Evolutionary conservation across 2,888 invertebrate genomes (phyloP).

Genomic region (Coleophora flavipennella): DNA sequence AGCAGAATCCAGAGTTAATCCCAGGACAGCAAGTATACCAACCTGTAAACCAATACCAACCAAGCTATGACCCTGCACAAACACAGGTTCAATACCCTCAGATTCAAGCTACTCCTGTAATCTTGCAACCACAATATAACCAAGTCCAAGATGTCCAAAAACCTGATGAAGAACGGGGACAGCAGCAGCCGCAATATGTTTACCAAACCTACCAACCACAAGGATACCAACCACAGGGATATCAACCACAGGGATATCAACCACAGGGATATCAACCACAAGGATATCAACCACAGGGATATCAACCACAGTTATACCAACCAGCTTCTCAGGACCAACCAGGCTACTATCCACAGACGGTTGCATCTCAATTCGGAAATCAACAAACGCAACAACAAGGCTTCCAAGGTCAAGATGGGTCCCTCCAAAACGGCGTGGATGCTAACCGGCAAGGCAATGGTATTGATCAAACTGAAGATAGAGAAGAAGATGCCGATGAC

Average conservation of each 20-base stretch:
- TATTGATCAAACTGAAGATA: constrained; percentile 36
- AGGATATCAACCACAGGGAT: constrained; percentile 17
- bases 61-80: constrained; percentile 23
- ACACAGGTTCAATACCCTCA: constrained; percentile 23
- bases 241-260: constrained; percentile 17
- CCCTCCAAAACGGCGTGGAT: constrained; percentile 52
- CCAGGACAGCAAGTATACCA: constrained; percentile 20
- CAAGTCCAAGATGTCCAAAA: constrained; percentile 19
- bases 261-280: constrained; percentile 20
- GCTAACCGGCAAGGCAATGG: constrained; percentile 52
- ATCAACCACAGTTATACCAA: constrained; percentile 4
- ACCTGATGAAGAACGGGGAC: constrained; percentile 9
- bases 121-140: constrained; percentile 23
- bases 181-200: constrained; percentile 19
- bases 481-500: constrained; percentile 29
- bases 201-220: constrained; percentile 18
- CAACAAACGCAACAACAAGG: constrained; percentile 19
- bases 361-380: constrained; percentile 11
- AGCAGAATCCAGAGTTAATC: constrained; percentile 15
- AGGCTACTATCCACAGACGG: too few relatives aligned
- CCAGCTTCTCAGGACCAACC: constrained; percentile 2
- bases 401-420: constrained; percentile 26
- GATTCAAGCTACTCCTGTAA: constrained; percentile 31
- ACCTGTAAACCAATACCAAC: constrained; percentile 17
- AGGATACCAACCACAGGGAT: constrained; percentile 14